Evolutionary conservation across 2,797 vertebrate species (phyloP), one percentile per base, ranked within the genome.

Genomic region (Anas georgica): DNA sequence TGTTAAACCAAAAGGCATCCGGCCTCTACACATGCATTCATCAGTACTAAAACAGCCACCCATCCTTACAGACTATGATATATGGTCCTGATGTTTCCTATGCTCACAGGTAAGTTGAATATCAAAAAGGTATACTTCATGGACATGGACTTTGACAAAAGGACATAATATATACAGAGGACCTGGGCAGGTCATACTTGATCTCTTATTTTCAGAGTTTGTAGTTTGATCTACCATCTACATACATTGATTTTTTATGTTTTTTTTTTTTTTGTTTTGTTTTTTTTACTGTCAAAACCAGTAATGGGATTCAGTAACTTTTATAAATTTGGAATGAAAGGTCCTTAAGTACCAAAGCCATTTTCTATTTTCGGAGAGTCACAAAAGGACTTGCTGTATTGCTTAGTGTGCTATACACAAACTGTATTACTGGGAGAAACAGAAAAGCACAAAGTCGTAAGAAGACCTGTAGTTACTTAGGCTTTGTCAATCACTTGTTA

Each of bases 371-470:
- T 35, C 55, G 18, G 16, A 55, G 18, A 87, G 5, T 0, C 55
- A 77, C 7, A 6, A 63, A 9, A 48, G 5, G 33, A 73, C 43
- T 77, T 45, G 22, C 22, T 56, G 37, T 37, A 43, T 14, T 68
- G 7, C 23, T 76, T 55, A 68, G 35, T 43, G 12, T 76, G 56
- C 26, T 56, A 9, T 29, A 26, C 0, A 1, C 15, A 43, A 79
- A 60, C 8, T 17, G 46, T 0, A 0, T 12, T 74, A 12, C 23
- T 63, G 8, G 9, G 12, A 76, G 45, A 93, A 86, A 26, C 0
- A 70, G 33, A 33, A 85, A 58, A 67, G 7, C 25, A 81, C 4
- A 20, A 66, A 55, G 22, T 63, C 35, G 39, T 14, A 85, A 87
- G 12, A 6, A 52, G 22, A 85, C 28, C n/a, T 62, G 17, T 33